Percentiles rank a stretch among this genome's conserved stretches.
Conservation (phyloP, 2,888 invertebrate genomes). For the Colletes collaris region DNA sequence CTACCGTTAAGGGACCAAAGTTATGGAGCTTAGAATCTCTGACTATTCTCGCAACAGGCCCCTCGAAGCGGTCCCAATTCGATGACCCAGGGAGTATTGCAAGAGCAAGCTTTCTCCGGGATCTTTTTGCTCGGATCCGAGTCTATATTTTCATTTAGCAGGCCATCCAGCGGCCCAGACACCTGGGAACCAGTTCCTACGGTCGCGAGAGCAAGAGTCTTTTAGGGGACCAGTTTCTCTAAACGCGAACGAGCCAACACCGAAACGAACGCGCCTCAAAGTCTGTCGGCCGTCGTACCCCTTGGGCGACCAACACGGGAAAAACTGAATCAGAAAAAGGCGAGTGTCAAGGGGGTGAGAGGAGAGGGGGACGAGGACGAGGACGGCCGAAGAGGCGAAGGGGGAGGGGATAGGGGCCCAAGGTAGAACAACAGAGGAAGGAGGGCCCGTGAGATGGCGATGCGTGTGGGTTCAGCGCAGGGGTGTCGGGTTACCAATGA, state of each 20-base stretch:
- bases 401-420: neutral
- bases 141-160: too few species aligned
- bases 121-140: too few species aligned
- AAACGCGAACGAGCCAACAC: neutral
- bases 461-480: conserved; percentile 79
- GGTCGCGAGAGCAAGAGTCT: conserved; percentile 10
- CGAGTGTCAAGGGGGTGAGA: neutral
- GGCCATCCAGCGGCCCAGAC: neutral
- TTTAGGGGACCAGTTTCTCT: conserved; percentile 8
- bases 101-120: too few species aligned
- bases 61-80: too few species aligned
- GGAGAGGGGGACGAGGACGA: neutral
- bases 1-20: too few species aligned
- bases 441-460: conserved; percentile 64
- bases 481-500: conserved; percentile 82
- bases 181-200: conserved; percentile 31
- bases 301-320: neutral
- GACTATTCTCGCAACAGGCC: too few species aligned
- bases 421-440: neutral
- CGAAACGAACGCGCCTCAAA: neutral
- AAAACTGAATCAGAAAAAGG: too few species aligned
- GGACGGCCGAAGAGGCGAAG: neutral
- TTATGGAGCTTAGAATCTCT: too few species aligned
- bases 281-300: neutral
- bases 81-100: too few species aligned